Percentiles rank a stretch among this genome's conserved stretches.
These are phyloP conservation scores for Stenotaenia linearis DNA, from an alignment of 2,888 invertebrate species.

Conservation along the genomic window DNA sequence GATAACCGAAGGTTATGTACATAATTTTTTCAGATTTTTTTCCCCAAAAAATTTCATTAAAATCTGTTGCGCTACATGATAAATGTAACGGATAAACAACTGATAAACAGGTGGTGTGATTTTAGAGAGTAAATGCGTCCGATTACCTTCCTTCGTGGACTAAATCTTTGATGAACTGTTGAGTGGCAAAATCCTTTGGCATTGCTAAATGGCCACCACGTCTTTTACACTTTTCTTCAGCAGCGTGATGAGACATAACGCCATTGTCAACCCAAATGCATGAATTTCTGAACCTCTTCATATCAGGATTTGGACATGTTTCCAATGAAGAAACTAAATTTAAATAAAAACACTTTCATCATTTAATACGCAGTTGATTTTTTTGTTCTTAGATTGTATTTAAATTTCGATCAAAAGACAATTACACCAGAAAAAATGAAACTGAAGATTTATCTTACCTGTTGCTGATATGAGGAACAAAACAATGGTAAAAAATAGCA, in stretches of 20 bases:
- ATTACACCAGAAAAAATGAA: background rate
- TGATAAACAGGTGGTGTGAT: constrained; percentile 4
- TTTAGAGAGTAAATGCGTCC: background rate
- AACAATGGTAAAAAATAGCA: background rate
- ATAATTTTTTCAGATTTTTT: background rate
- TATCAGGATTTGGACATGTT: constrained; percentile 21
- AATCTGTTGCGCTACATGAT: background rate
- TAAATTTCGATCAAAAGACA: background rate
- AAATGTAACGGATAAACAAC: constrained; percentile 24
- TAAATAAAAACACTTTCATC: too few species aligned
- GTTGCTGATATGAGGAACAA: background rate
- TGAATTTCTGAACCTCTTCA: background rate
- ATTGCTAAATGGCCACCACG: constrained; percentile 5
- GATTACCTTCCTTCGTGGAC: constrained; percentile 12
- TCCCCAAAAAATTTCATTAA: background rate
- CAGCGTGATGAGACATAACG: background rate
- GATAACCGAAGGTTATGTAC: background rate
- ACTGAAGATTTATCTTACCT: background rate
- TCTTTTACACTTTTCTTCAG: background rate
- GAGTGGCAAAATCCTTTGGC: constrained; percentile 23
- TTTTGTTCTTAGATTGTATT: background rate
- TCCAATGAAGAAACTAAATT: background rate
- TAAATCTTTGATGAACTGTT: constrained; percentile 18
- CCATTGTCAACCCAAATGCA: background rate
- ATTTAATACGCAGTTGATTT: constrained; percentile 14